Evolutionary conservation across 2,888 invertebrate species (phyloP).

Genomic region (Cephus pygmeus): DNA sequence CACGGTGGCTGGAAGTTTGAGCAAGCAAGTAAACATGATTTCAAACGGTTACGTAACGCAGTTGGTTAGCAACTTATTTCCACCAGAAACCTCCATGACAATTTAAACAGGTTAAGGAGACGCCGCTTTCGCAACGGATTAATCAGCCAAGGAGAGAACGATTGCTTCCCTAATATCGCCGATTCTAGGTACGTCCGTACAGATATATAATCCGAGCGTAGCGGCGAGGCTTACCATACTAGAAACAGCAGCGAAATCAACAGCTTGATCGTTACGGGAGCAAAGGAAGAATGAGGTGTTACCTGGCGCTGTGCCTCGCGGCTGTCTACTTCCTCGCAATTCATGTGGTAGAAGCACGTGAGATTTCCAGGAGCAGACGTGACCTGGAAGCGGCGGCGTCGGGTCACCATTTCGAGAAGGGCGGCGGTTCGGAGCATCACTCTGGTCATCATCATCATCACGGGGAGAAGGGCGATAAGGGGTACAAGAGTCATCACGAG

Average conservation of each 20-base stretch:
- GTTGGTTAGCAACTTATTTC: slow-evolving; percentile 30
- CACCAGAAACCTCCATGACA: slow-evolving; percentile 39
- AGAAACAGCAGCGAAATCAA: slow-evolving; percentile 34
- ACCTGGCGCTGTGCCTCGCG: slow-evolving; percentile 21
- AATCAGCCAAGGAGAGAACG: slow-evolving; percentile 42
- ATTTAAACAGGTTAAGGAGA: slow-evolving; percentile 58
- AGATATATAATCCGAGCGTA: slow-evolving; percentile 56
- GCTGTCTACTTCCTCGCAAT: slow-evolving; percentile 11
- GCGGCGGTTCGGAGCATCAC: slow-evolving; percentile 76
- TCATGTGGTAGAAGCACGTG: slow-evolving; percentile 54
- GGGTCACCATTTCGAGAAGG: slow-evolving; percentile 69
- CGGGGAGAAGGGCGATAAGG: slow-evolving; percentile 79
- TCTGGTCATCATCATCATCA: slow-evolving; percentile 74
- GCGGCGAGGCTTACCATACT: slow-evolving; percentile 42
- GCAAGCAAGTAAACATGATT: slow-evolving; percentile 38
- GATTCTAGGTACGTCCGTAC: slow-evolving; percentile 41
- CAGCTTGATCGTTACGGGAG: slow-evolving; percentile 15
- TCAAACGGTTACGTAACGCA: slow-evolving; percentile 46
- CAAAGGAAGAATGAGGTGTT: slow-evolving; percentile 16
- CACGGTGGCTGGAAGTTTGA: slow-evolving; percentile 27
- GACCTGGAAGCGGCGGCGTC: slow-evolving; percentile 71
- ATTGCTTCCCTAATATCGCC: slow-evolving; percentile 51
- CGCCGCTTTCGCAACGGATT: slow-evolving; percentile 50
- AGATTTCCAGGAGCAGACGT: slow-evolving; percentile 68
- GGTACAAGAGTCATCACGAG: slow-evolving; percentile 77